These are phyloP conservation scores for Leucania comma DNA, from an alignment of 2,888 invertebrate species.

Conservation along the genomic window DNA sequence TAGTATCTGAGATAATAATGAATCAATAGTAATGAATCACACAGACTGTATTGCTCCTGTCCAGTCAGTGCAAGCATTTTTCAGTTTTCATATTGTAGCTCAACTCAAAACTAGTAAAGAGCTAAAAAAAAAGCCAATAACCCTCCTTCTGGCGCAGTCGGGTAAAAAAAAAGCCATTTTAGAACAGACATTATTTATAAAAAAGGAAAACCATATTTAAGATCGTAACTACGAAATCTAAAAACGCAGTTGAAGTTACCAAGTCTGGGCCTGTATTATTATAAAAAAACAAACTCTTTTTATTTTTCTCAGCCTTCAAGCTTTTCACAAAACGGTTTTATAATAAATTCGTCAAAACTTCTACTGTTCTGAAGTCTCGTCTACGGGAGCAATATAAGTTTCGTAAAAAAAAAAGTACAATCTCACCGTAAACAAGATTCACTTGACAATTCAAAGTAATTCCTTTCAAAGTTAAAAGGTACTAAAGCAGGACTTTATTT, in stretches of 20 bases:
- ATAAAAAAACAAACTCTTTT: conserved; percentile 25
- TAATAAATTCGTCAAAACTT: conserved; percentile 45
- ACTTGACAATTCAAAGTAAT: conserved; percentile 59
- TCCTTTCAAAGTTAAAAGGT: conserved; percentile 62
- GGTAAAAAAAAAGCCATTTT: not conserved
- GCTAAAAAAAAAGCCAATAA: no score
- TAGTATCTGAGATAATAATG: no score
- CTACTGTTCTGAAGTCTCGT: not conserved
- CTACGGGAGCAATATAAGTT: conserved; percentile 42
- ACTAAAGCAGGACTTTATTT: conserved; percentile 56
- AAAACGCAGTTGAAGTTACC: conserved; percentile 2
- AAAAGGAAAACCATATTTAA: not conserved
- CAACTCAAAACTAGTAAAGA: no score
- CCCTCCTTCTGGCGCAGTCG: no score
- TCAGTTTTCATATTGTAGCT: no score
- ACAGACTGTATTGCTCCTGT: no score
- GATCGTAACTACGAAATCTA: not conserved
- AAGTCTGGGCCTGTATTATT: not conserved
- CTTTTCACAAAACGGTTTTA: conserved; percentile 40
- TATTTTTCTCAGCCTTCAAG: conserved; percentile 9
- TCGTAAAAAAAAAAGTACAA: conserved; percentile 36
- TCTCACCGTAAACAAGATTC: conserved; percentile 53
- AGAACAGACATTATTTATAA: not conserved
- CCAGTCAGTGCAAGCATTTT: no score
- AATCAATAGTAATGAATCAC: no score